phyloP scores from a whole-genome alignment of 2,888 invertebrate genomes.

The Cataglyphis albicans region DNA sequence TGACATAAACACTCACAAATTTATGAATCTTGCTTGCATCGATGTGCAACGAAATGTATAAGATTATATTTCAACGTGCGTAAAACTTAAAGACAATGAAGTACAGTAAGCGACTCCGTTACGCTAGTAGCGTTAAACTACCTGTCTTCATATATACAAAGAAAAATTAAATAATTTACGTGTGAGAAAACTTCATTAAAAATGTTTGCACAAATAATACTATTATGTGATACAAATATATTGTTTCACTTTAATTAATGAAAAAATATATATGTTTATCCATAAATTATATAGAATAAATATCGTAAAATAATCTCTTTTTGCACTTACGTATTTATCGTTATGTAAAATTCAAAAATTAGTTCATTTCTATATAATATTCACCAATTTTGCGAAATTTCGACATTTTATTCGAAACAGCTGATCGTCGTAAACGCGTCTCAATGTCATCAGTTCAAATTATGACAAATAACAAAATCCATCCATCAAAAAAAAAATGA shows the following conservation, averaged over 20 bases:
- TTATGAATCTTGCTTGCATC: constrained; percentile 40
- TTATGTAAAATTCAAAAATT: neutral
- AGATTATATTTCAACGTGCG: constrained; percentile 43
- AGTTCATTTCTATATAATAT: neutral
- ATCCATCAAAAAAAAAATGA: neutral
- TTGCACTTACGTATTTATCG: neutral
- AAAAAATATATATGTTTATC: neutral
- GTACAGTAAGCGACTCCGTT: constrained; percentile 46
- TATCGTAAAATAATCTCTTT: neutral
- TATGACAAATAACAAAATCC: constrained; percentile 50
- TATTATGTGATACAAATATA: neutral
- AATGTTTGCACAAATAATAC: neutral
- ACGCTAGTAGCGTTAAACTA: constrained; percentile 30
- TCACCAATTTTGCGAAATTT: neutral
- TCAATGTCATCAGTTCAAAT: constrained; percentile 29
- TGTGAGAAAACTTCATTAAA: neutral
- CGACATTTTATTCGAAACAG: constrained; percentile 42
- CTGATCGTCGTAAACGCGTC: constrained; percentile 57
- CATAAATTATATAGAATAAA: constrained; percentile 10
- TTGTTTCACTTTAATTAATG: neutral
- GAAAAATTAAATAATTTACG: neutral
- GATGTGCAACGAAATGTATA: constrained; percentile 34
- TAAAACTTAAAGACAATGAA: constrained; percentile 48
- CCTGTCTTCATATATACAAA: neutral
- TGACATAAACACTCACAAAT: constrained; percentile 41